Conservation (phyloP, 2,888 invertebrate species). For the Hydrotaea cyrtoneurina region DNA sequence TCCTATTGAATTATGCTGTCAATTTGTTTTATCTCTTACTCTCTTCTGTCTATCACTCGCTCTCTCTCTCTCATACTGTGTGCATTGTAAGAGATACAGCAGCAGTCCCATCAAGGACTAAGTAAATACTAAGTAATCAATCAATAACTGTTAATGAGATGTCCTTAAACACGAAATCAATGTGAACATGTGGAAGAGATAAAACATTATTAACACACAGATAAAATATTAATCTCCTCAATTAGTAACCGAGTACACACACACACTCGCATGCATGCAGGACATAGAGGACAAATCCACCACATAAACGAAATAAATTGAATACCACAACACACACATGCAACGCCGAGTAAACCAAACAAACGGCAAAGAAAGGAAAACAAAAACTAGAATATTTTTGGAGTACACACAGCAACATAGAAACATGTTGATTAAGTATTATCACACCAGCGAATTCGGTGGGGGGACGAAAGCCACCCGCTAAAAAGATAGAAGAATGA, state of each 20-base stretch:
- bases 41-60: not conserved
- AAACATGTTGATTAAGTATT: not conserved
- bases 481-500: not conserved
- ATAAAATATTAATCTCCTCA: conserved; percentile 44
- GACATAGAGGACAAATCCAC: too few relatives aligned
- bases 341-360: not conserved
- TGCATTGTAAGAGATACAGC: not conserved
- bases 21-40: not conserved
- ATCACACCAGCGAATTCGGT: not conserved
- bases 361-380: not conserved
- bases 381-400: not conserved
- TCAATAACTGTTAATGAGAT: conserved; percentile 33
- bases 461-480: not conserved
- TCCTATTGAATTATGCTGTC: not conserved
- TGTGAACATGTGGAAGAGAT: conserved; percentile 26
- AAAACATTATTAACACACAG: conserved; percentile 37
- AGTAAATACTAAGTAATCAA: conserved; percentile 31
- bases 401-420: not conserved
- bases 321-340: not conserved
- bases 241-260: conserved; percentile 41
- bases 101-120: not conserved
- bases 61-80: not conserved
- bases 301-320: not conserved
- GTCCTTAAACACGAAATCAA: conserved; percentile 36
- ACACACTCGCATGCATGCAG: too few relatives aligned